Base-by-base conservation (phyloP, 1,140 invertebrate genomes). In the Luehdorfia chinensis region DNA sequence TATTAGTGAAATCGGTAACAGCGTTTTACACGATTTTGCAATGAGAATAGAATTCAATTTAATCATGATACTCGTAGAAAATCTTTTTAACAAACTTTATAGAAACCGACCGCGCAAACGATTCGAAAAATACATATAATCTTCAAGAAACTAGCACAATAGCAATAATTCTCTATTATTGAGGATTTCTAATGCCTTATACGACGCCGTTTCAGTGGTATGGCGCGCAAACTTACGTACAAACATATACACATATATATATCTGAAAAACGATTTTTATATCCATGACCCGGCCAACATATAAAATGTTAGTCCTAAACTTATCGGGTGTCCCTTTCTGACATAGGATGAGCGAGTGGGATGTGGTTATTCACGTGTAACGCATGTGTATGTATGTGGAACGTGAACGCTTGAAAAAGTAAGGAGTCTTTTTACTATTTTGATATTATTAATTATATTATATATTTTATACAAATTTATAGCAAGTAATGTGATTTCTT, bases 291-390 rank as follows among this genome's bases (percentile, higher is more conserved):
- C 77, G 59, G 79, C 72, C 71, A 86, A 86, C 81, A 77, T 83
- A 86, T 86, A 86, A 86, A 84, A 84, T 79, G 79, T 86, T 86
- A 69, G 77, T 75, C 81, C 77, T 79, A 78, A 78, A 78, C 72
- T 72, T 52, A 47, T 49, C 4, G 15, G 31, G 39, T 37, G 32
- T 80, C 79, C 60, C 67, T 33, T 49, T 86, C 76, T 49, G 41
- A 48, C 41, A 14, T 15, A 15, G 41, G 57, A 56, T 21, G 81
- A 53, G 65, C 41, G 66, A 78, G 63, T n/a, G 68, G 53, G 68
- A 59, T 4, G 50, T 53, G 16, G 32, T 37, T 58, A 50, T 28
- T 59, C 64, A 68, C 65, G 73, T 79, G 70, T 79, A 76, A 80
- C 76, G 74, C 58, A 66, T 51, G 59, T 75, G 61, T 69, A 66